These are phyloP conservation scores for Lepidocolaptes lacrymiger DNA, from an alignment of 2,797 vertebrate genomes.

Conservation along the genomic window DNA sequence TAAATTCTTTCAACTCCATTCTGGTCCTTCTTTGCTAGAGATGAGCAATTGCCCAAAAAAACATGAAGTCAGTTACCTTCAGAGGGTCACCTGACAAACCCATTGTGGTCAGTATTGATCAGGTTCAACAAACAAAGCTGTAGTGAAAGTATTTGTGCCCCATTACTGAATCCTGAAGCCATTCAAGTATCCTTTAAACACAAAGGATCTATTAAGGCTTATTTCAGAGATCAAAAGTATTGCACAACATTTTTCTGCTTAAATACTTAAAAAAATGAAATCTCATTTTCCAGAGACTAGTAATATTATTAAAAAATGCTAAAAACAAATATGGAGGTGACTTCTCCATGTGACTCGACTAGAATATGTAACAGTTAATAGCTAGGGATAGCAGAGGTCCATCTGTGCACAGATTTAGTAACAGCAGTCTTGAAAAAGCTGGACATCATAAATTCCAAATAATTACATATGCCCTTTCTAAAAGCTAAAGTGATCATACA, in stretches of 20 bases:
- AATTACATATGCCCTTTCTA: neutral
- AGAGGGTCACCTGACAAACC: neutral
- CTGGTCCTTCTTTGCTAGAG: neutral
- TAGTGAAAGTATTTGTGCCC: conserved; percentile 12
- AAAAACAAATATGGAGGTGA: conserved; percentile 40
- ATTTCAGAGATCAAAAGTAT: conserved; percentile 53
- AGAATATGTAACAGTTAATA: neutral
- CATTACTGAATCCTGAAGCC: conserved; percentile 15
- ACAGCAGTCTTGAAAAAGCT: neutral
- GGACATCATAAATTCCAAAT: neutral
- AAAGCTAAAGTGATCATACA: neutral
- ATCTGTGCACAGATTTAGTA: neutral
- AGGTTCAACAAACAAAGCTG: neutral
- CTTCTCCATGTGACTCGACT: neutral
- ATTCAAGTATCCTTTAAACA: conserved; percentile 14
- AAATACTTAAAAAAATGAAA: neutral
- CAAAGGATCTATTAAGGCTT: conserved; percentile 40
- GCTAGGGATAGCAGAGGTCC: neutral
- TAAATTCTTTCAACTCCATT: conserved; percentile 1
- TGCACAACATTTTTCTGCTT: conserved; percentile 22
- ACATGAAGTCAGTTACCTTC: neutral
- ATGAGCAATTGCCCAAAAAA: neutral
- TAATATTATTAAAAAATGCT: conserved; percentile 20
- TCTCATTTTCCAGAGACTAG: conserved; percentile 26
- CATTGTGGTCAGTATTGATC: conserved; percentile 14